These are phyloP conservation scores for Antennarius striatus DNA, from an alignment of 2,113 vertebrate genomes.

Conservation along the genomic window DNA sequence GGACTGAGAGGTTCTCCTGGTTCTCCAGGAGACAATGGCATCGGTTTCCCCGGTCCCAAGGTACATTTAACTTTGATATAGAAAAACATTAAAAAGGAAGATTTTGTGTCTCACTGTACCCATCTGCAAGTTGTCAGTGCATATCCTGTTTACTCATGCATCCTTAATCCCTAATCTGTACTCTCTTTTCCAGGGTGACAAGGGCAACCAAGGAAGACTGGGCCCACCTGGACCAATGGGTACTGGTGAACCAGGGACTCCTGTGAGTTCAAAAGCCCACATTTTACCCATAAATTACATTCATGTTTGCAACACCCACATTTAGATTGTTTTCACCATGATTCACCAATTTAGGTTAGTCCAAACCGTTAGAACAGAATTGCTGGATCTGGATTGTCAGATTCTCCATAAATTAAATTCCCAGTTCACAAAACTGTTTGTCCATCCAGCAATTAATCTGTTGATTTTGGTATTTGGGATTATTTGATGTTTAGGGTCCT, in stretches of 20 bases:
- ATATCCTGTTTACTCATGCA: too few relatives aligned
- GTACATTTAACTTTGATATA: constrained; percentile 62
- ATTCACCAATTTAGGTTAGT: too few relatives aligned
- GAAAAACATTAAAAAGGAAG: neutral
- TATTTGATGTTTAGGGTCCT: constrained; percentile 73
- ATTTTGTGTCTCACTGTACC: neutral
- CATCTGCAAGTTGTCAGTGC: neutral
- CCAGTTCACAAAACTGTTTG: too few relatives aligned
- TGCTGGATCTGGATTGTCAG: too few relatives aligned
- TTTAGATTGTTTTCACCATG: too few relatives aligned
- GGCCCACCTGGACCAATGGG: constrained; percentile 82
- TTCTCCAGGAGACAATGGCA: constrained; percentile 78
- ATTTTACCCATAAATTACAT: too few relatives aligned
- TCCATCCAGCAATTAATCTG: too few relatives aligned
- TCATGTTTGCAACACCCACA: too few relatives aligned
- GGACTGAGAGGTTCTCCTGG: constrained; percentile 82
- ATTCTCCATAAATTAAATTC: too few relatives aligned
- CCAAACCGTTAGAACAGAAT: too few relatives aligned
- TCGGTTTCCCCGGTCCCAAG: constrained; percentile 87
- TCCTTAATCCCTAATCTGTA: neutral
- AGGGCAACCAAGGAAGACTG: constrained; percentile 82
- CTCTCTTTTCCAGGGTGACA: constrained; percentile 79
- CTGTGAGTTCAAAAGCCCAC: constrained; percentile 74
- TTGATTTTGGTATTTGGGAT: too few relatives aligned
- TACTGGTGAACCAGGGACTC: constrained; percentile 82